Evolutionary conservation across 2,888 invertebrate genomes (phyloP), one percentile per base, ranked within the genome.

Genomic region (Netelia fuscicornis): DNA sequence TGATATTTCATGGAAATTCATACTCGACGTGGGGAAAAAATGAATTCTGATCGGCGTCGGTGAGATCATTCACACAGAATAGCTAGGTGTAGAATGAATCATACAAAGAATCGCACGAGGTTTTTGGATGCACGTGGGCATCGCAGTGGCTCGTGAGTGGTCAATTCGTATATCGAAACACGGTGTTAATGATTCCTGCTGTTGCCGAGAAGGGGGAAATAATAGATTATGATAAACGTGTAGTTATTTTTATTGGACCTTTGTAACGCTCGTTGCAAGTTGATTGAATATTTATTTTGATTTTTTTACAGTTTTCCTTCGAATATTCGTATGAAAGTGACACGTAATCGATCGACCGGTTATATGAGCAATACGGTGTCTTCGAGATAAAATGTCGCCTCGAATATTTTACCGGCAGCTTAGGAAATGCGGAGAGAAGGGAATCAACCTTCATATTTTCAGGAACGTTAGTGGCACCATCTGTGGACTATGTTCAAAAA

Each of bases 1-100:
- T 52, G 44, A 42, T 13, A 52, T 30, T 52, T n/a, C 13, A n/a
- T 52, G 44, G 25, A 77, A 67, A 65, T 20, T 20, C 10, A 23
- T 13, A n/a, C 42, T 25, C 11, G 23, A 52, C 44, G 20, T 20
- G 5, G 20, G 42, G 20, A 5, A 42, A 44, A 52, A 72, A 52
- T 48, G 75, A 76, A 71, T 83, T 30, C 20, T 58, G 60, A 67
- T 62, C 64, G 11, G 64, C 75, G 23, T 75, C 79, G 75, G 70
- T 83, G 83, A 79, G 79, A 71, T 83, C 79, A 80, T 75, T 83
- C 52, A n/a, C 10, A 44, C 17, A 44, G 62, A 56, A 9, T 37
- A 70, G 25, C 60, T 1, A 56, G 44, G 17, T 65, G 64, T 23
- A 37, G 68, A 65, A 20, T 84, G 84, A 84, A 75, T 84, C 84